Evolutionary conservation across 1,140 invertebrate species (phyloP).

Genomic region (Phocides pigmalion): DNA sequence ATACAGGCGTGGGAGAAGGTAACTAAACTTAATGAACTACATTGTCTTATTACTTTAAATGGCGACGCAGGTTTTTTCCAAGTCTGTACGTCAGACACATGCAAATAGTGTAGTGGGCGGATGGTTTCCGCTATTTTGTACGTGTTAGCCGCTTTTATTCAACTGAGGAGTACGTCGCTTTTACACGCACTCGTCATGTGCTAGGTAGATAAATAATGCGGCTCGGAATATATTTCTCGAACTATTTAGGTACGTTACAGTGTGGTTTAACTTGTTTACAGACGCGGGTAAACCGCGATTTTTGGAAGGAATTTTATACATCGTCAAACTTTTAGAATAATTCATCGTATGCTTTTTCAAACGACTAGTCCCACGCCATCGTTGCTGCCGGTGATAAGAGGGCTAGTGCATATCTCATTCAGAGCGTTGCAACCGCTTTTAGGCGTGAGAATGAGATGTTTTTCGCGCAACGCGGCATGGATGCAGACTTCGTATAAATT

Average conservation of each 20-base stretch:
- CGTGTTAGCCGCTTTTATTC: slow-evolving; percentile 41
- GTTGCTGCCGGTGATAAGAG: too few relatives aligned
- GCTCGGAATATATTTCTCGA: slow-evolving; percentile 1
- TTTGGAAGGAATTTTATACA: neutral
- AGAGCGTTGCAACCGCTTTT: too few relatives aligned
- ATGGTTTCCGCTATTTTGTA: slow-evolving; percentile 55
- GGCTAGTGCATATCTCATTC: too few relatives aligned
- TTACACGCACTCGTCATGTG: slow-evolving; percentile 18
- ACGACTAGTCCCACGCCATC: too few relatives aligned
- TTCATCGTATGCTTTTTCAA: too few relatives aligned
- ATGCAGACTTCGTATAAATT: too few relatives aligned
- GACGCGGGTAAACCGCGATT: neutral
- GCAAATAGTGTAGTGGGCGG: slow-evolving; percentile 64
- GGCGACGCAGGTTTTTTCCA: slow-evolving; percentile 60
- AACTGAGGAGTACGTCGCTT: slow-evolving; percentile 23
- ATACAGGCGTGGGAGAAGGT: slow-evolving; percentile 55
- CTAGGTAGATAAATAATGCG: slow-evolving; percentile 17
- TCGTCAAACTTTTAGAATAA: neutral
- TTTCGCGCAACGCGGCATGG: too few relatives aligned
- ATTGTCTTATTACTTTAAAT: slow-evolving; percentile 79
- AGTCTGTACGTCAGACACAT: slow-evolving; percentile 49
- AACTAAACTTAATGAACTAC: slow-evolving; percentile 68
- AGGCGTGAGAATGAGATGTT: too few relatives aligned
- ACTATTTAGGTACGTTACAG: neutral
- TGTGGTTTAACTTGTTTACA: slow-evolving; percentile 17